Conservation (phyloP, 1,140 invertebrate species). For the Hypsibius dujardini region DNA sequence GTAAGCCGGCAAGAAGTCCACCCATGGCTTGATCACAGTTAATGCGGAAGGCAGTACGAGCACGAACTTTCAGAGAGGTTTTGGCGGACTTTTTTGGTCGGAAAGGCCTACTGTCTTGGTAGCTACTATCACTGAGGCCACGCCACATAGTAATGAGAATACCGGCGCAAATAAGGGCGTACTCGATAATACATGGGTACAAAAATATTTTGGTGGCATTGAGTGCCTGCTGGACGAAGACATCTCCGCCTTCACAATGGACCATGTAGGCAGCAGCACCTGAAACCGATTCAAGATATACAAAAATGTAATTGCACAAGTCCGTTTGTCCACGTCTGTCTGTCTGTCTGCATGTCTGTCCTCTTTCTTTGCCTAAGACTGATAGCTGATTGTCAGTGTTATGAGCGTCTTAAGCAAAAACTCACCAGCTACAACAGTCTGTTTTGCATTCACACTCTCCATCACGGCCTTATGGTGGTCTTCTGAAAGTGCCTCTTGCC, state of each 20-base stretch:
- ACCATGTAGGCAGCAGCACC: not conserved
- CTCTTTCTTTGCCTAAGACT: no score
- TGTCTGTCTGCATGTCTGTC: no score
- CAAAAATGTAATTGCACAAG: no score
- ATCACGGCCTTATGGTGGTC: no score
- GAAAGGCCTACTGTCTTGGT: not conserved
- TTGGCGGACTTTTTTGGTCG: not conserved
- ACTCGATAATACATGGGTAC: not conserved
- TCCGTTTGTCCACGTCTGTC: no score
- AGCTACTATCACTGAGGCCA: not conserved
- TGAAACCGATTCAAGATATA: no score
- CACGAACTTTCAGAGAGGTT: no score
- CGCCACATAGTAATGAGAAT: not conserved
- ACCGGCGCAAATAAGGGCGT: not conserved
- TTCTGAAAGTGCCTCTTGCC: no score
- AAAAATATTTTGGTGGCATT: not conserved
- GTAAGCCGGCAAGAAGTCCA: not conserved
- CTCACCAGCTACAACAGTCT: no score
- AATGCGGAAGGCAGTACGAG: not conserved
- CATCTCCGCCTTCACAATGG: not conserved
- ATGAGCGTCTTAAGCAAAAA: no score
- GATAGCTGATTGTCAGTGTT: no score
- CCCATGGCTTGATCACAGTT: not conserved
- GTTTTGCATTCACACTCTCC: no score
- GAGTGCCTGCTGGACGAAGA: not conserved